Evolutionary conservation across 2,113 vertebrate species (phyloP), one percentile per base, ranked within the genome.

Genomic region (Calidris pugnax): DNA sequence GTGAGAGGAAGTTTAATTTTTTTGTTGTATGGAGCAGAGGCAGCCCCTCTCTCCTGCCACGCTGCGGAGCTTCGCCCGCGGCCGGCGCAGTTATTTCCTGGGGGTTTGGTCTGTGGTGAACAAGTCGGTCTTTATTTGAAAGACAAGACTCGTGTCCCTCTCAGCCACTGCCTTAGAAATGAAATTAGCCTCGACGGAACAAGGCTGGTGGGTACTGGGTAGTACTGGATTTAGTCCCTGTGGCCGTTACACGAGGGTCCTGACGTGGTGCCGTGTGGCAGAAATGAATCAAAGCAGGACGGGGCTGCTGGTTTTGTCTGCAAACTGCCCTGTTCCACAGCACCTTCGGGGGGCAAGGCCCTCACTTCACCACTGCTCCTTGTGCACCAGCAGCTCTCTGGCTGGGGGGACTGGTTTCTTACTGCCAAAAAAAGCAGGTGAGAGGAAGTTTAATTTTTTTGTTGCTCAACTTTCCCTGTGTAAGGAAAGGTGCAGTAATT

Each of bases 391-490:
- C 26, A 57, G 56, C 72, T 51, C 62, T 50, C 56, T n/a, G 17
- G 2, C 24, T 56, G 13, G 33, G 33, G 32, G 5, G 27, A 14
- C 28, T 4, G 6, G 26, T 33, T 59, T 53, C 75, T 48, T 10
- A 3, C 23, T 30, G 41, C 51, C 33, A n/a, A 59, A 59, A 41
- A 77, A 41, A 28, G 16, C 68, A 60, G 43, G 14, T 7, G 63
- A 95, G 67, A 63, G 39, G 33, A 75, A 26, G 12, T 75, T 68
- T 19, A 8, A 3, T 9, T 32, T 47, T 47, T 47, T 47, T 47
- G 9, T 47, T 47, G 47, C 47, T 47, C n/a, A 32, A 0, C 22
- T 79, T 47, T 75, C 17, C 14, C 11, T 0, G 0, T 43, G 18
- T 48, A 18, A 56, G 32, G 33, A 32, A 48, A 69, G 47, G 3